Evolutionary conservation across 2,113 vertebrate species (phyloP).

Genomic region (Plectropomus leopardus): DNA sequence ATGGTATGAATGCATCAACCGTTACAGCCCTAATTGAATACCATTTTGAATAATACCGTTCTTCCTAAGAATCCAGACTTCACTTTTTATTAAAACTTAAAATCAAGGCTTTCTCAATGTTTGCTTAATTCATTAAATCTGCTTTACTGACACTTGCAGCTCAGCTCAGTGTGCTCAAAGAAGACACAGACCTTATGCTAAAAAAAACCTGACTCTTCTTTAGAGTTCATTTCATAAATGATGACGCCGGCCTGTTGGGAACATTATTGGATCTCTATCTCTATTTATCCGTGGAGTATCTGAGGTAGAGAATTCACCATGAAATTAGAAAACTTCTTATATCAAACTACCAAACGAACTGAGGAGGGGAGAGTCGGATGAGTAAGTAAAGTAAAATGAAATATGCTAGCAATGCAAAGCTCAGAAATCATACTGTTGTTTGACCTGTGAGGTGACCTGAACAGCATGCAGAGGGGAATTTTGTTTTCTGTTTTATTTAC

Average conservation of each 20-base stretch:
- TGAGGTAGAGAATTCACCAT: neutral
- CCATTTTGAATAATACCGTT: neutral
- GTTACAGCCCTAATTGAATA: too few relatives aligned
- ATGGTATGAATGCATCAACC: too few relatives aligned
- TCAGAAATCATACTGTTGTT: constrained; percentile 22
- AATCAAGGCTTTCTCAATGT: neutral
- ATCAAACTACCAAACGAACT: neutral
- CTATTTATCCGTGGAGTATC: neutral
- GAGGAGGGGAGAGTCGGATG: constrained; percentile 1
- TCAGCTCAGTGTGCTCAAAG: neutral
- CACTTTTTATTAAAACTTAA: neutral
- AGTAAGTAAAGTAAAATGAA: neutral
- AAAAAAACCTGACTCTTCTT: neutral
- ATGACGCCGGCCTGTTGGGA: neutral
- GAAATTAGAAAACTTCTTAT: constrained; percentile 20
- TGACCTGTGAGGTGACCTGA: constrained; percentile 54
- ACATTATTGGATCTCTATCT: constrained; percentile 13
- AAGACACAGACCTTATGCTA: neutral
- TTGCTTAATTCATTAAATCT: neutral
- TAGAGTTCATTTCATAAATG: constrained; percentile 1
- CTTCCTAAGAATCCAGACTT: neutral
- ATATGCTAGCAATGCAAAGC: constrained; percentile 3
- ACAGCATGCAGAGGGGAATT: constrained; percentile 48
- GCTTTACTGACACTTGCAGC: neutral
- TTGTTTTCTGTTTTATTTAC: constrained; percentile 71